Percentiles rank a stretch among this genome's conserved stretches.
phyloP scores from a whole-genome alignment of 2,888 invertebrate species.

The Lepidocyrtoides sp. region DNA sequence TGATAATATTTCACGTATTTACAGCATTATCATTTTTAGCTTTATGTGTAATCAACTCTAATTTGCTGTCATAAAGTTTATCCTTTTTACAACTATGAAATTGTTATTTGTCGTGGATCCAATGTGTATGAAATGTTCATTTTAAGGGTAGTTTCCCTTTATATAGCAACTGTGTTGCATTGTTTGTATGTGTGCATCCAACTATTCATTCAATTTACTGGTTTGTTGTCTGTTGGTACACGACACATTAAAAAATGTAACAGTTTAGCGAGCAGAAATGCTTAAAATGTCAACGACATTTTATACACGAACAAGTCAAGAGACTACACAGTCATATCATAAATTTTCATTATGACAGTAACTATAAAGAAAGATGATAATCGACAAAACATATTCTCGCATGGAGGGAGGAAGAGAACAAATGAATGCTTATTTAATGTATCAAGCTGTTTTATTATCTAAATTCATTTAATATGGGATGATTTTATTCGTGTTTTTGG shows the following conservation, averaged over 20 bases:
- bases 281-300: constrained; percentile 33
- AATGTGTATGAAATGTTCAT: background rate
- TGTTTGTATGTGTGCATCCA: too few species aligned
- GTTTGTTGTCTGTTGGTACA: background rate
- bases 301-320: background rate
- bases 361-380: constrained; percentile 37
- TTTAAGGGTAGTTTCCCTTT: background rate
- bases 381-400: constrained; percentile 59
- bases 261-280: too few species aligned
- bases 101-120: too few species aligned
- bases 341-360: constrained; percentile 27
- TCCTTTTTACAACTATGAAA: too few species aligned
- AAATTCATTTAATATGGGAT: constrained; percentile 7
- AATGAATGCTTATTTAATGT: constrained; percentile 2
- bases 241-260: too few species aligned
- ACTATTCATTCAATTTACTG: too few species aligned
- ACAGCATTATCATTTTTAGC: too few species aligned
- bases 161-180: background rate
- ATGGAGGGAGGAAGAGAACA: background rate
- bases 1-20: too few species aligned
- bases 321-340: background rate
- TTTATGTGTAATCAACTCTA: too few species aligned
- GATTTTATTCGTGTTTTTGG: background rate
- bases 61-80: too few species aligned
- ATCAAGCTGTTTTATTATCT: constrained; percentile 54